These are phyloP conservation scores for Ianthella basta DNA, from an alignment of 37 sponge, comb jelly and placozoan genomes.

Conservation along the genomic window DNA sequence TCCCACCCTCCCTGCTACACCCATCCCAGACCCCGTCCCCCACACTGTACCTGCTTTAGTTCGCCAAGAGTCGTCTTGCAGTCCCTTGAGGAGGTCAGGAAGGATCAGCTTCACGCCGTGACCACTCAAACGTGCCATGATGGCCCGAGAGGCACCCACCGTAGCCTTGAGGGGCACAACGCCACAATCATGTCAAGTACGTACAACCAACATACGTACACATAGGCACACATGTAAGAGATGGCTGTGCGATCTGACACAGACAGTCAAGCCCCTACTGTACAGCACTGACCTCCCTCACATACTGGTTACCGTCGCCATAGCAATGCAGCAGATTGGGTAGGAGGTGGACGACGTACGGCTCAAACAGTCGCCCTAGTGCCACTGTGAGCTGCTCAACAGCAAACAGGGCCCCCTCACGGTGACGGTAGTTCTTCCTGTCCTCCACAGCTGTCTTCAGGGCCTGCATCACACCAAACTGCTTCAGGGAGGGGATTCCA, in stretches of 20 bases:
- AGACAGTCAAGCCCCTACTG: background rate
- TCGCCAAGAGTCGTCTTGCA: constrained; percentile 97
- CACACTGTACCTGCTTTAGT: constrained; percentile 83
- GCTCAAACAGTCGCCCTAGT: constrained; percentile 97
- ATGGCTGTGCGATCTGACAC: background rate
- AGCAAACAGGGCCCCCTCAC: constrained; percentile 96
- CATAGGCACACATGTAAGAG: too few relatives aligned
- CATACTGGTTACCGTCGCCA: constrained; percentile 98
- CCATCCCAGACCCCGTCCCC: background rate
- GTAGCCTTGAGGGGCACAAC: constrained; percentile 62
- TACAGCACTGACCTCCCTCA: constrained; percentile 73
- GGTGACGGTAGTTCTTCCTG: constrained; percentile 94
- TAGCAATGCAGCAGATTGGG: constrained; percentile 93
- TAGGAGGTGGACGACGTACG: constrained; percentile 93
- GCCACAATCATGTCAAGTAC: background rate
- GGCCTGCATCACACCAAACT: constrained; percentile 74
- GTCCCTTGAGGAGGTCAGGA: constrained; percentile 91
- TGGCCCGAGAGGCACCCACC: constrained; percentile 85
- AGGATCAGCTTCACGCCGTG: constrained; percentile 98
- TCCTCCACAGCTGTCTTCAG: constrained; percentile 88
- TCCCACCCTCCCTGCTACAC: background rate
- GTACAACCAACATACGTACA: too few relatives aligned
- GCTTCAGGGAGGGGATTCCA: constrained; percentile 92
- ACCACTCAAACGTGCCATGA: constrained; percentile 95
- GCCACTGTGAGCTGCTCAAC: constrained; percentile 89